Percentiles rank a stretch among this genome's conserved stretches.
These are phyloP conservation scores for Xylophagus ater DNA, from an alignment of 2,888 invertebrate species.

Conservation along the genomic window DNA sequence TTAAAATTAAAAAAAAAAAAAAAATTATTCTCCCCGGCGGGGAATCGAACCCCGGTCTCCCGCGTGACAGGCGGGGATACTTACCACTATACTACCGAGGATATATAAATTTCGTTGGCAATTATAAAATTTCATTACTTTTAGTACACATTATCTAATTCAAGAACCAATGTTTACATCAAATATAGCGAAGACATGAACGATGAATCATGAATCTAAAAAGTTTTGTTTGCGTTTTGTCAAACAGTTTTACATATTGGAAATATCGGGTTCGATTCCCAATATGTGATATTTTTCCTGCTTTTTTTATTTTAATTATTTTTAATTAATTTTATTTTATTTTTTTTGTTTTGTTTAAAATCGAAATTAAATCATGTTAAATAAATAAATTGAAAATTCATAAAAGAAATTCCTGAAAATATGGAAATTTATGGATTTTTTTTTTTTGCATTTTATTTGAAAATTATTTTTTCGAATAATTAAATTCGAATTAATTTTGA, in stretches of 20 bases:
- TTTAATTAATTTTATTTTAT: not conserved
- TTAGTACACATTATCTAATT: too few species aligned
- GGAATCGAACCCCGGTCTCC: slow-evolving; percentile 17
- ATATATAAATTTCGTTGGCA: too few species aligned
- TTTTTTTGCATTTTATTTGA: too few species aligned
- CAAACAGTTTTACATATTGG: too few species aligned
- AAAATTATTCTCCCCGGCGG: slow-evolving; percentile 12
- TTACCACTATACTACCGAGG: slow-evolving; percentile 17
- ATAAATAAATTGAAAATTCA: not conserved
- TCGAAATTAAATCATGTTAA: not conserved
- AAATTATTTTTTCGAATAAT: not conserved
- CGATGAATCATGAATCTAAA: too few species aligned
- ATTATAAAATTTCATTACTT: too few species aligned
- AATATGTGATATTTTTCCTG: slow-evolving; percentile 7
- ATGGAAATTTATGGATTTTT: too few species aligned
- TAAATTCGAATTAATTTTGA: not conserved
- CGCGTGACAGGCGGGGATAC: slow-evolving; percentile 17
- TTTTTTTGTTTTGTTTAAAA: not conserved
- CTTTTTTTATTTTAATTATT: not conserved
- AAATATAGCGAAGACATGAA: too few species aligned
- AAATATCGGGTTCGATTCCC: slow-evolving; percentile 14
- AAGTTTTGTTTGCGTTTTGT: too few species aligned
- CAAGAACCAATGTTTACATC: too few species aligned
- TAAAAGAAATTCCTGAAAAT: too few species aligned
- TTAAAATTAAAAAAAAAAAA: too few species aligned